Evolutionary conservation across 2,113 vertebrate species (phyloP).

Genomic region (Carollia perspicillata): DNA sequence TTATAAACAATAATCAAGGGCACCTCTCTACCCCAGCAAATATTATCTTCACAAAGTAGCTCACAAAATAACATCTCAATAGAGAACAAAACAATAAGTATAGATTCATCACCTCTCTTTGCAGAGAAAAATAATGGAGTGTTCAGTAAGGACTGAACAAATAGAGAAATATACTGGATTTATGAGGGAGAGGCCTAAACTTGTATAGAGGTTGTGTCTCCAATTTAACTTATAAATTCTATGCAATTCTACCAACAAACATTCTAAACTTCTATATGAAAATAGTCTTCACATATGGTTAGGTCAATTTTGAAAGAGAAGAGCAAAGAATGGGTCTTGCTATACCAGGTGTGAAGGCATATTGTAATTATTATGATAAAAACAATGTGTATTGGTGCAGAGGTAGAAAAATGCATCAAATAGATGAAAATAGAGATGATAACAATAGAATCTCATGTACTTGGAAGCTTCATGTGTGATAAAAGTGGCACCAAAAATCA

Average conservation of each 20-base stretch:
- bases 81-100: not conserved
- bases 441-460: not conserved
- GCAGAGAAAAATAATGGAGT: not conserved
- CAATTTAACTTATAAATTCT: constrained; percentile 30
- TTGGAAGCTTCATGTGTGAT: not conserved
- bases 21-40: not conserved
- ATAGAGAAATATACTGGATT: not conserved
- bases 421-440: not conserved
- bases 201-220: not conserved
- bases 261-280: not conserved
- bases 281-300: not conserved
- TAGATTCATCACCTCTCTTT: not conserved
- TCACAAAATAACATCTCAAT: not conserved
- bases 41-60: not conserved
- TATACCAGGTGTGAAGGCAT: not conserved
- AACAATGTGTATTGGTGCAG: not conserved
- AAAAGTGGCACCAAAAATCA: not conserved
- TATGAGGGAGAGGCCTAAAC: not conserved
- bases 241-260: not conserved
- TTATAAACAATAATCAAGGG: not conserved
- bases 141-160: not conserved
- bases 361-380: not conserved
- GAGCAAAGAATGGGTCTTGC: not conserved
- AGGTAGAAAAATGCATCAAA: not conserved
- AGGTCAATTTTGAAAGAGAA: not conserved